Evolutionary conservation across 2,797 vertebrate genomes (phyloP).

Genomic region (Eupleurogrammus muticus): DNA sequence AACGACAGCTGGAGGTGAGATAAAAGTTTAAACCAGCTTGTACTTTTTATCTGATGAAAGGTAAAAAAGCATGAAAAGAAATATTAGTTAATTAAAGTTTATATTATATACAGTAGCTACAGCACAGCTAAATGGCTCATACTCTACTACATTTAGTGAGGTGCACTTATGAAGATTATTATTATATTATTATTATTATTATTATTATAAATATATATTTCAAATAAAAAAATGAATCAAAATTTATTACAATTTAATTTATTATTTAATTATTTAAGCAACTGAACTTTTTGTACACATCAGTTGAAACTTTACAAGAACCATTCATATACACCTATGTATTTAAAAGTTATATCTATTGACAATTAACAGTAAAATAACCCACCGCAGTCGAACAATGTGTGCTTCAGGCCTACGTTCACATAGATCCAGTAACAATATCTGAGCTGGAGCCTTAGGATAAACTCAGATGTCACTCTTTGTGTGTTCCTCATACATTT

Average conservation of each 20-base stretch:
- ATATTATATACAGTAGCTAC: neutral
- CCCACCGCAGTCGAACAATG: no score
- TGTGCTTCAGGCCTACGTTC: neutral
- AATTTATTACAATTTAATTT: no score
- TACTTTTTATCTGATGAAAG: neutral
- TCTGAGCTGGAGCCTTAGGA: neutral
- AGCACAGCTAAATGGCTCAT: neutral
- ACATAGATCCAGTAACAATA: neutral
- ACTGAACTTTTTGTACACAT: no score
- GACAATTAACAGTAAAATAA: no score
- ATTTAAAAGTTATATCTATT: no score
- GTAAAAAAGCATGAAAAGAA: conserved; percentile 9
- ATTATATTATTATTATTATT: no score
- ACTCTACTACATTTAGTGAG: neutral
- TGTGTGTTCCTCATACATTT: neutral
- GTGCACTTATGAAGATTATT: neutral
- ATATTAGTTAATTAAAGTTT: no score
- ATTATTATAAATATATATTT: no score
- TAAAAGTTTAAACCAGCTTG: neutral
- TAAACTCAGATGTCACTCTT: neutral
- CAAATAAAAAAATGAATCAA: no score
- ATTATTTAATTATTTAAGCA: no score
- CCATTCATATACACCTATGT: no score
- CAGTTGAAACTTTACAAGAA: no score
- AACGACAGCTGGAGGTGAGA: conserved; percentile 7